Percentiles rank a stretch among this genome's conserved stretches.
Evolutionary conservation across 2,888 invertebrate genomes (phyloP).

Genomic region (Lissonota sp.): DNA sequence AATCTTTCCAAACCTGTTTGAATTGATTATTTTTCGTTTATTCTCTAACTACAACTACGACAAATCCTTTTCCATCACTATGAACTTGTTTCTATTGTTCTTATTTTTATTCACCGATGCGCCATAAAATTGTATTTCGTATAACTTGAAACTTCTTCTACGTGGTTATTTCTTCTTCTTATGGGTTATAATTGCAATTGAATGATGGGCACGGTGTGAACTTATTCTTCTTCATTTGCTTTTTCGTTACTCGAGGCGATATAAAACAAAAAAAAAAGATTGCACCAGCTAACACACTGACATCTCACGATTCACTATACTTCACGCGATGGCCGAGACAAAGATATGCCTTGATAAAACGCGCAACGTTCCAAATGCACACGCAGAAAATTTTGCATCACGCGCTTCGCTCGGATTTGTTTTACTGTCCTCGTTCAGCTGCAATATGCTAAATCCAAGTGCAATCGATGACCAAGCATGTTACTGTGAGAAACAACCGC

Average conservation of each 20-base stretch:
- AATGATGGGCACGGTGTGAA: neutral
- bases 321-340: neutral
- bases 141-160: neutral
- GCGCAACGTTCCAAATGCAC: neutral
- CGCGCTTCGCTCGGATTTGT: neutral
- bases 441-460: neutral
- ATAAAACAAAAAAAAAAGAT: neutral
- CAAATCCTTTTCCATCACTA: neutral
- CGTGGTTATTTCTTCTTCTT: neutral
- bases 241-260: no score
- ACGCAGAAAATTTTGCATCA: slow-evolving; percentile 3
- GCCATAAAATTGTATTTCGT: neutral
- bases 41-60: neutral
- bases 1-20: neutral
- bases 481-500: neutral
- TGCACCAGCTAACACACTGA: neutral
- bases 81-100: no score
- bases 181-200: neutral
- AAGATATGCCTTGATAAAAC: slow-evolving; percentile 2
- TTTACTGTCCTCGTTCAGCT: neutral
- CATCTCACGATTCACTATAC: neutral
- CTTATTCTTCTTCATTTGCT: neutral
- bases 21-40: neutral
- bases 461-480: neutral
- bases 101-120: neutral